Evolutionary conservation across 1,140 invertebrate species (phyloP).

Genomic region (Araneus ventricosus): DNA sequence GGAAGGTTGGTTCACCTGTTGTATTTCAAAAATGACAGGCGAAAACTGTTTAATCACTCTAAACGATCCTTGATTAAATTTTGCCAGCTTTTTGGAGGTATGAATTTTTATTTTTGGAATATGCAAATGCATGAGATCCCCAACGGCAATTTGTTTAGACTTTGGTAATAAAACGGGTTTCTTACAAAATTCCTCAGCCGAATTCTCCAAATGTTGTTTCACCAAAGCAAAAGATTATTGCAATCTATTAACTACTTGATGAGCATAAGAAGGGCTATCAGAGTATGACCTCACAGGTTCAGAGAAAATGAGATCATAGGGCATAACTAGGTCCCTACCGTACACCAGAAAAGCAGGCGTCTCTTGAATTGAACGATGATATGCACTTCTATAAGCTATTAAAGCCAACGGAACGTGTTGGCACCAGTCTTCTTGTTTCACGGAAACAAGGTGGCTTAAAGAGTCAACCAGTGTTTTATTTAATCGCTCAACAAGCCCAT

Average conservation of each 20-base stretch:
- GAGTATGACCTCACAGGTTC: not conserved
- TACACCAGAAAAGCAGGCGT: too few species aligned
- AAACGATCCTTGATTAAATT: not conserved
- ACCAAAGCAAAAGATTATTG: too few species aligned
- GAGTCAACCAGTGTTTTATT: too few species aligned
- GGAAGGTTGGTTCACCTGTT: not conserved
- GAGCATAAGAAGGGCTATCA: slow-evolving; percentile 1
- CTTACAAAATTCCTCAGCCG: not conserved
- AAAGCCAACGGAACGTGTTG: slow-evolving; percentile 35
- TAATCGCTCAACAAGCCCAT: too few species aligned
- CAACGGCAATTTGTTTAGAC: not conserved
- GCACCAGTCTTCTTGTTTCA: slow-evolving; percentile 13
- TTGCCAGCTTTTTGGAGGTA: not conserved
- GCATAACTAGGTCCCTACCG: not conserved
- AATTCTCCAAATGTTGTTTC: too few species aligned
- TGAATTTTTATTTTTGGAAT: too few species aligned
- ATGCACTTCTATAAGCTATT: too few species aligned
- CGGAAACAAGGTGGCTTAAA: slow-evolving; percentile 1
- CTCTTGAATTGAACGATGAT: too few species aligned
- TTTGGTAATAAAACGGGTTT: too few species aligned
- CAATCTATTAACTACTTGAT: too few species aligned
- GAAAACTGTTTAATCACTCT: too few species aligned
- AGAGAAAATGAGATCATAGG: too few species aligned
- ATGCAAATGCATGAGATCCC: not conserved
- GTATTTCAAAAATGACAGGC: slow-evolving; percentile 2